A percentile compares a stretch with the other conserved stretches of the same genome.
Evolutionary conservation across 2,797 vertebrate genomes (phyloP).

Genomic region (Sebastes hubbsi): DNA sequence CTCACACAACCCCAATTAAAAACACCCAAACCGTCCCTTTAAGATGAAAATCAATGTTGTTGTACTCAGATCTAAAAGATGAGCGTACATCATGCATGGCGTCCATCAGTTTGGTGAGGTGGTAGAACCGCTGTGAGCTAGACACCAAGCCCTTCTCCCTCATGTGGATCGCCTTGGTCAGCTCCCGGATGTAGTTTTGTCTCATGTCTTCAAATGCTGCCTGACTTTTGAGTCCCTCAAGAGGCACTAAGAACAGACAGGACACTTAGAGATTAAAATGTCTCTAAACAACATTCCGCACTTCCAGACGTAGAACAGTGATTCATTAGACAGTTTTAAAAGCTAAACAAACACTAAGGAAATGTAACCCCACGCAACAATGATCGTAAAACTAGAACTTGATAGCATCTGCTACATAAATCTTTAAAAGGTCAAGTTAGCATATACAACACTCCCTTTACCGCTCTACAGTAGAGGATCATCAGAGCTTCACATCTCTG

Average conservation of each 20-base stretch:
- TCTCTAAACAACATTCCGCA: neutral
- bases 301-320: neutral
- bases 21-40: neutral
- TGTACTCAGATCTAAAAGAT: neutral
- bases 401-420: conserved; percentile 47
- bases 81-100: conserved; percentile 89
- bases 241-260: conserved; percentile 84
- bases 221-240: conserved; percentile 97
- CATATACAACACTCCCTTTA: conserved; percentile 8
- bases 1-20: neutral
- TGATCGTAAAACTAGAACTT: neutral
- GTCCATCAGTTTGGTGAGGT: conserved; percentile 96
- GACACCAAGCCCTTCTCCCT: conserved; percentile 90
- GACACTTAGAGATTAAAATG: neutral
- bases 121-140: conserved; percentile 95
- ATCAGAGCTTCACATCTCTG: conserved; percentile 17
- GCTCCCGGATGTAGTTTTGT: conserved; percentile 93
- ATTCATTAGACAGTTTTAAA: neutral
- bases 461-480: conserved; percentile 7
- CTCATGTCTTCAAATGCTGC: conserved; percentile 96
- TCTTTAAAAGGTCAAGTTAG: conserved; percentile 28
- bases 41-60: neutral
- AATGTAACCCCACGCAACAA: neutral
- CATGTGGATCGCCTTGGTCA: conserved; percentile 91
- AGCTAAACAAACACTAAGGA: neutral